Conservation (phyloP, 2,797 vertebrate species). For the Anas flavirostris region DNA sequence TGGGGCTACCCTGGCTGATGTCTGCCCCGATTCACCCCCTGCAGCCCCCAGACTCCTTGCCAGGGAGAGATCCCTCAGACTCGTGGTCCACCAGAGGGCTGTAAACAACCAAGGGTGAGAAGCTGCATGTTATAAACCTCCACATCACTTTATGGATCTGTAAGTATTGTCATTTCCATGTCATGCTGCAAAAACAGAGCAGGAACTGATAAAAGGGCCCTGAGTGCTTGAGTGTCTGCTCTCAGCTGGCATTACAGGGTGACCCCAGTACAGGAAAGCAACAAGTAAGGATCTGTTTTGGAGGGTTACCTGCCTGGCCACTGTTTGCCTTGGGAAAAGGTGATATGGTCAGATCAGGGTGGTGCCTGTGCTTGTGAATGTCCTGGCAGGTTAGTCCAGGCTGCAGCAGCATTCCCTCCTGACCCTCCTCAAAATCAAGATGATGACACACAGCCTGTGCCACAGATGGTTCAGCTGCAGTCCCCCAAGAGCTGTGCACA, state of each 20-base stretch:
- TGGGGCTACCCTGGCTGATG: background rate
- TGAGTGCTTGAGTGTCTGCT: background rate
- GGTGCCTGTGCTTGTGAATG: background rate
- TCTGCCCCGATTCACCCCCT: fast-evolving
- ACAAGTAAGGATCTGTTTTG: background rate
- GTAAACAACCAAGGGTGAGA: background rate
- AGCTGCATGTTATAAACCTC: background rate
- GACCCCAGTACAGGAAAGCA: background rate
- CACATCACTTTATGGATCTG: background rate
- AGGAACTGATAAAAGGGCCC: background rate
- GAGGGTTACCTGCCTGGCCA: background rate
- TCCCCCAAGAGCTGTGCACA: constrained; percentile 35
- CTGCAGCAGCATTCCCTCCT: constrained; percentile 5
- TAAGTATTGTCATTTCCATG: background rate
- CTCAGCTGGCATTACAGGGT: background rate
- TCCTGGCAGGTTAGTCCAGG: background rate
- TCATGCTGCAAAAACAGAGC: background rate
- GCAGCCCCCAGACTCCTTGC: background rate
- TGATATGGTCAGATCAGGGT: background rate
- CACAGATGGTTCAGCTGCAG: constrained; percentile 51
- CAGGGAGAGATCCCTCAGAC: background rate
- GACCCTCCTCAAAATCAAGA: constrained; percentile 26
- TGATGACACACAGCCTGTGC: constrained; percentile 20
- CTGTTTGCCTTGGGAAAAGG: background rate
- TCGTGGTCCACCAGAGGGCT: background rate